phyloP scores from a whole-genome alignment of 2,888 invertebrate species.

The Pammene aurita region DNA sequence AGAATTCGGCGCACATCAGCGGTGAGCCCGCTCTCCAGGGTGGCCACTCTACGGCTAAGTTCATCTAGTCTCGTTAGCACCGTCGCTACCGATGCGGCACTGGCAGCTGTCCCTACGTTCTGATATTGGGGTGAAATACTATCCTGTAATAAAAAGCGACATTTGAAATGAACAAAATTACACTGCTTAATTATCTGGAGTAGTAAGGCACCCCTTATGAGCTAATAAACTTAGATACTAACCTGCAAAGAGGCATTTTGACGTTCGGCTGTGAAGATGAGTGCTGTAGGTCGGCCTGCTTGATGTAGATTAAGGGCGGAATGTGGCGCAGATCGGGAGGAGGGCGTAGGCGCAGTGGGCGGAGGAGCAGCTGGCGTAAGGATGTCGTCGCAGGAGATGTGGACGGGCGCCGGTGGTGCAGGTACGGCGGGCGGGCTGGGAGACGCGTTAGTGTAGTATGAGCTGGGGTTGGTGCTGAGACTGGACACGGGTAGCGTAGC shows the following conservation, averaged over 20 bases:
- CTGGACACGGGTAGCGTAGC: conserved; percentile 82
- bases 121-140: conserved; percentile 77
- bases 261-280: conserved; percentile 65
- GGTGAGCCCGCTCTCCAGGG: conserved; percentile 88
- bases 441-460: conserved; percentile 85
- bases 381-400: conserved; percentile 78
- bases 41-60: conserved; percentile 86
- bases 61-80: conserved; percentile 87
- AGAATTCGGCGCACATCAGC: conserved; percentile 89
- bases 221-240: background rate
- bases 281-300: conserved; percentile 70
- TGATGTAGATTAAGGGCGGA: conserved; percentile 77
- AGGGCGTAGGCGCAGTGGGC: conserved; percentile 65
- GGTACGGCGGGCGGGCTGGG: conserved; percentile 81
- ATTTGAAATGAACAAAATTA: background rate
- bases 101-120: conserved; percentile 69
- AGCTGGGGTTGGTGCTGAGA: conserved; percentile 79
- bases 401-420: conserved; percentile 62
- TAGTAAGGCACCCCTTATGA: background rate
- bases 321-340: conserved; percentile 77
- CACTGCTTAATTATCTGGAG: background rate
- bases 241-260: conserved; percentile 53
- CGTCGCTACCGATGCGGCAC: conserved; percentile 74
- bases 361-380: conserved; percentile 66
- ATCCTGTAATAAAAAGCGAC: conserved; percentile 59